A percentile compares a stretch with the other conserved stretches of the same genome.
phyloP scores from a whole-genome alignment of 2,113 vertebrate genomes.

The Protomyctophum bolini region DNA sequence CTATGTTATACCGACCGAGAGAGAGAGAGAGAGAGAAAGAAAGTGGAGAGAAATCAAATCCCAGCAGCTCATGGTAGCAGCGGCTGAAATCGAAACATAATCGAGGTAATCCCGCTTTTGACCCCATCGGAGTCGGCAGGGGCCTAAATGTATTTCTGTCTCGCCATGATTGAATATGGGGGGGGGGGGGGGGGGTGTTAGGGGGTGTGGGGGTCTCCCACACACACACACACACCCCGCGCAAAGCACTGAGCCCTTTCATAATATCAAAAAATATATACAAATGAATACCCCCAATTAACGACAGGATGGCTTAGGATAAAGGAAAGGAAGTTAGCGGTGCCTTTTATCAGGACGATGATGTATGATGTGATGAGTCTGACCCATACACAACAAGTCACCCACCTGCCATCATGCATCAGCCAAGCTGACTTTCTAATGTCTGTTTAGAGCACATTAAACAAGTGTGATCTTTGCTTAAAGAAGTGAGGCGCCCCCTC shows the following conservation, averaged over 20 bases:
- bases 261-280: slow-evolving; percentile 15
- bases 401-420: no score
- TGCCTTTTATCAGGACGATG: no score
- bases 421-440: no score
- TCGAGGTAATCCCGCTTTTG: slow-evolving; percentile 54
- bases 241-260: slow-evolving; percentile 9
- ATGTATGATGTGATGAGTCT: no score
- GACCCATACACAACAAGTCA: no score
- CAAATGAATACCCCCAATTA: slow-evolving; percentile 1
- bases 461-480: no score
- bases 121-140: slow-evolving; percentile 41
- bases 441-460: no score
- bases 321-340: background rate
- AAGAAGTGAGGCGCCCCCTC: no score
- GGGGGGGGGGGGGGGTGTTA: background rate
- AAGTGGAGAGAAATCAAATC: slow-evolving; percentile 30
- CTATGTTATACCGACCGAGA: no score
- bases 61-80: slow-evolving; percentile 39
- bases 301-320: background rate
- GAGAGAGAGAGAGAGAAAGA: no score
- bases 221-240: background rate
- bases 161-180: slow-evolving; percentile 46
- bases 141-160: slow-evolving; percentile 67
- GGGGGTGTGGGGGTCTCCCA: background rate
- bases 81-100: slow-evolving; percentile 59